Evolutionary conservation across 2,113 vertebrate genomes (phyloP).

Genomic region (Notiomystis cincta): DNA sequence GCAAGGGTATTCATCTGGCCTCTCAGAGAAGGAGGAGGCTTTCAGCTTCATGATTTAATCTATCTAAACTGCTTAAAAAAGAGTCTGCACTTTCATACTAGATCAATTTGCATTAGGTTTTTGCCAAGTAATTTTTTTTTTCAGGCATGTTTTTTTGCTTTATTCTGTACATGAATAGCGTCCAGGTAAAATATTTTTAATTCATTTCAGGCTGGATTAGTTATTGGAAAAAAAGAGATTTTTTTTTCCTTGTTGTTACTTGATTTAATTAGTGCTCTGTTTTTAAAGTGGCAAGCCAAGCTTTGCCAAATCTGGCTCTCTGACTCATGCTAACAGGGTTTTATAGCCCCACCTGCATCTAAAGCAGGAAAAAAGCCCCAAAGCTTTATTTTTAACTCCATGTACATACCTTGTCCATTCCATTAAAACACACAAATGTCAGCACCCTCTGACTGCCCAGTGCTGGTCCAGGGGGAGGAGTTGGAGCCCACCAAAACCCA

Average conservation of each 20-base stretch:
- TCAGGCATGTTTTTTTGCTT: conserved; percentile 38
- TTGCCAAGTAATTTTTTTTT: conserved; percentile 4
- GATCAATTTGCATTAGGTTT: conserved; percentile 30
- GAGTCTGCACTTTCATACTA: conserved; percentile 10
- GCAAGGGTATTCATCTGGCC: neutral
- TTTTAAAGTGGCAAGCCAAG: conserved; percentile 56
- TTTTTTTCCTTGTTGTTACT: conserved; percentile 63
- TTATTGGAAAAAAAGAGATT: conserved; percentile 67
- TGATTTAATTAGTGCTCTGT: conserved; percentile 70
- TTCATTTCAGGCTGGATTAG: conserved; percentile 70
- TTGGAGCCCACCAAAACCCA: neutral
- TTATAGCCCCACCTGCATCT: conserved; percentile 73
- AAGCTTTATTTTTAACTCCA: conserved; percentile 66
- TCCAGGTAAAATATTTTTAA: conserved; percentile 79
- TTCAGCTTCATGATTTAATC: neutral
- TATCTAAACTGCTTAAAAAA: neutral
- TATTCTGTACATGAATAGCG: conserved; percentile 54
- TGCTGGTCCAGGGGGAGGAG: neutral
- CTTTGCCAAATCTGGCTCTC: conserved; percentile 64
- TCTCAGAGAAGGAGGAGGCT: neutral
- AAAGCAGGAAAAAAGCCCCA: conserved; percentile 48
- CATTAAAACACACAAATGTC: conserved; percentile 5
- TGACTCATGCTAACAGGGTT: conserved; percentile 64
- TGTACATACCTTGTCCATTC: neutral
- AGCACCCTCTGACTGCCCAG: neutral